Percentiles rank a stretch among this genome's conserved stretches.
These are phyloP conservation scores for Paedocypris sp. DNA, from an alignment of 2,113 vertebrate genomes.

Conservation along the genomic window DNA sequence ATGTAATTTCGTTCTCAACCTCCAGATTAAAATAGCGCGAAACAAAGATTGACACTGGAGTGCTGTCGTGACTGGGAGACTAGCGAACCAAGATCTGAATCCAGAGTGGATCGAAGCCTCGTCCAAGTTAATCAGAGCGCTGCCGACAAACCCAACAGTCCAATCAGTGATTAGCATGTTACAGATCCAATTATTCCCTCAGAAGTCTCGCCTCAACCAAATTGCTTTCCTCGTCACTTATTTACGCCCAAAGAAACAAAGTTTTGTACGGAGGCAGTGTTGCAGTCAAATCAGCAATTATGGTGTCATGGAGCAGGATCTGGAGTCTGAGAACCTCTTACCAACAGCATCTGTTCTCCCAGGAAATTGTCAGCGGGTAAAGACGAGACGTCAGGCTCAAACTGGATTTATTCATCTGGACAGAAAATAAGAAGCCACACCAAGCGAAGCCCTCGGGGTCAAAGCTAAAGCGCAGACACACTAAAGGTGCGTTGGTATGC, in stretches of 20 bases:
- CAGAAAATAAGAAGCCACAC: conserved; percentile 10
- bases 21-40: too few species aligned
- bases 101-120: too few species aligned
- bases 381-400: not conserved
- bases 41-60: too few species aligned
- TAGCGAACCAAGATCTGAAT: too few species aligned
- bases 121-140: not conserved
- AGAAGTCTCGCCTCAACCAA: too few species aligned
- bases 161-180: not conserved
- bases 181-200: not conserved
- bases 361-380: not conserved
- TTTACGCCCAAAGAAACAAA: too few species aligned
- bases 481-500: conserved; percentile 35
- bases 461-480: conserved; percentile 7
- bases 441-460: conserved; percentile 5
- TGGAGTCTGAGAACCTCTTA: not conserved
- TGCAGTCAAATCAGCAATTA: not conserved
- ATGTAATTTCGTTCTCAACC: too few species aligned
- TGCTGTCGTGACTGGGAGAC: too few species aligned
- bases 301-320: not conserved
- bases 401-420: conserved; percentile 3
- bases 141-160: not conserved
- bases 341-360: not conserved
- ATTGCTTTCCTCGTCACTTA: too few species aligned
- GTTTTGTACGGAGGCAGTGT: too few species aligned